These are phyloP conservation scores for Drosophila rellima DNA, from an alignment of 2,888 invertebrate species.

Conservation along the genomic window DNA sequence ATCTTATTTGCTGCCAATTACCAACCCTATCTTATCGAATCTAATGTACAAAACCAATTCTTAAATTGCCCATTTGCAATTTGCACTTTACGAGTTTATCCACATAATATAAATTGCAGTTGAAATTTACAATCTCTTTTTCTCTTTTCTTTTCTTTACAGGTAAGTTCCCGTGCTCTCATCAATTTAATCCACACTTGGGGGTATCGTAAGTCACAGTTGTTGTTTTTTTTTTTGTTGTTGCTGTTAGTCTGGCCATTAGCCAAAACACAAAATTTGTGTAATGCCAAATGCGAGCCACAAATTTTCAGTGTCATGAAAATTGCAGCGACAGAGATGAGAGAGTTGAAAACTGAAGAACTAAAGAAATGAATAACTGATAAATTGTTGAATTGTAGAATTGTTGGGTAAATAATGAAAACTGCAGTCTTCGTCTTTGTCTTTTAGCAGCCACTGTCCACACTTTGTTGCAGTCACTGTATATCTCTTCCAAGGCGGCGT, in stretches of 20 bases:
- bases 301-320: slow-evolving; percentile 31
- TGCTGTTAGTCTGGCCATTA: slow-evolving; percentile 47
- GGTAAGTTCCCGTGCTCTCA: slow-evolving; percentile 61
- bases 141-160: slow-evolving; percentile 48
- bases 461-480: slow-evolving; percentile 25
- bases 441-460: slow-evolving; percentile 54
- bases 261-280: slow-evolving; percentile 47
- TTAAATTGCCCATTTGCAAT: slow-evolving; percentile 25
- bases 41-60: slow-evolving; percentile 31
- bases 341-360: slow-evolving; percentile 11
- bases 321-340: slow-evolving; percentile 21
- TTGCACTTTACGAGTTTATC: slow-evolving; percentile 31
- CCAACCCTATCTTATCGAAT: slow-evolving; percentile 16
- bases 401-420: slow-evolving; percentile 49
- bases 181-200: slow-evolving; percentile 44
- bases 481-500: slow-evolving; percentile 30
- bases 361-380: slow-evolving; percentile 3
- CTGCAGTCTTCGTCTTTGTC: slow-evolving; percentile 56
- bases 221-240: slow-evolving; percentile 8
- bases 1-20: slow-evolving; percentile 36
- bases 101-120: slow-evolving; percentile 29
- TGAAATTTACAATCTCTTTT: slow-evolving; percentile 47
- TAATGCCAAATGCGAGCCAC: slow-evolving; percentile 30
- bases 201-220: slow-evolving; percentile 63
- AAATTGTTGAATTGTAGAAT: slow-evolving; percentile 31